Evolutionary conservation across 2,888 invertebrate genomes (phyloP).

Genomic region (Mactromeris polynyma): DNA sequence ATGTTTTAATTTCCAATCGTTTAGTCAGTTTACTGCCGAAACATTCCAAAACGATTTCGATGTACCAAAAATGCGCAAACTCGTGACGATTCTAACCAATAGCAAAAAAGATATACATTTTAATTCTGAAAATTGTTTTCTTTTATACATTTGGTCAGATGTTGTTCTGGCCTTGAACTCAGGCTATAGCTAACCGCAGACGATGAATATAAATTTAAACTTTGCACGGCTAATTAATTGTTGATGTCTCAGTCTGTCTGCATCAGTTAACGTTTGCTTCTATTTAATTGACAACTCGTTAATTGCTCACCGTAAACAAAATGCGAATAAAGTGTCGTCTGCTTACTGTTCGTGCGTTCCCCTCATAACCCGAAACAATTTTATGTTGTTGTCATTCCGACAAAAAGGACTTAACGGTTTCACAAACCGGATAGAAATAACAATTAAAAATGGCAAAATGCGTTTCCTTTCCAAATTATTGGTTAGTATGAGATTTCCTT

Average conservation of each 20-base stretch:
- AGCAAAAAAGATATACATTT: background rate
- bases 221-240: background rate
- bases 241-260: background rate
- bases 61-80: no score
- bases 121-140: background rate
- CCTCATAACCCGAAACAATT: background rate
- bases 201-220: background rate
- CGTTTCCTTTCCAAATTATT: no score
- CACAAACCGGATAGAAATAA: no score
- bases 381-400: no score
- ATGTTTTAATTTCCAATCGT: background rate
- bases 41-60: background rate
- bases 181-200: background rate
- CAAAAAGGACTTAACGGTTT: no score
- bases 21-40: background rate
- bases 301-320: background rate
- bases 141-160: constrained; percentile 1
- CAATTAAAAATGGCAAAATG: no score
- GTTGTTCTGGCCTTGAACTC: background rate
- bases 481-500: no score
- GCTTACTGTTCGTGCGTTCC: background rate
- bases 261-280: background rate
- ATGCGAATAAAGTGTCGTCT: background rate
- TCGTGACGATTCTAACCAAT: no score
- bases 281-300: background rate